Base-by-base conservation (phyloP, 2,797 vertebrate species). In the Betta splendens region DNA sequence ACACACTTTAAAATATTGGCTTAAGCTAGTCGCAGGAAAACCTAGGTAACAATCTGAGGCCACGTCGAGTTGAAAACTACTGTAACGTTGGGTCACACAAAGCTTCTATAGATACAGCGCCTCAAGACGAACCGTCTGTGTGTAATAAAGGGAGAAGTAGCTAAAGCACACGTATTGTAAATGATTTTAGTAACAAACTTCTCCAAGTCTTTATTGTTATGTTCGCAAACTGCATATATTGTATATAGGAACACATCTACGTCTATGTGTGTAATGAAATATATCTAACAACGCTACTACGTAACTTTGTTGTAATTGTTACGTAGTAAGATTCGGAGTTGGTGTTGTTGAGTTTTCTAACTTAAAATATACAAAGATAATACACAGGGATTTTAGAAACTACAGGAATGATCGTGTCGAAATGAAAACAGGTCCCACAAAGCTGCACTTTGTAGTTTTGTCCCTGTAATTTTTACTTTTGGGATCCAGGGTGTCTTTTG, bases 381-480 rank as follows among this genome's bases (percentile, higher is more conserved):
- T 47, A 58, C 9, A 8, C 29, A 33, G 12, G 38, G 54, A 56
- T 40, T 64, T 25, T 23, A 25, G 64, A 29, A 64, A 45, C 21
- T 46, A 38, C 31, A 58, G 26, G 40, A 45, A 46, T 53, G 43
- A 55, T 52, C 17, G 18, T 36, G 25, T 62, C 55, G 38, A 72
- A 74, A 79, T 74, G 44, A 79, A 63, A 68, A 78, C 42, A 15
- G 26, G 48, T 55, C 33, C 61, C 18, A 51, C 40, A 39, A 39
- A 62, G 62, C 55, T 64, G 53, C 38, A 48, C 51, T 59, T 54
- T 59, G 47, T 15, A 25, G 58, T 77, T 77, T 51, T 57, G 72
- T 71, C 72, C 28, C 47, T 79, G 49, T 54, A 69, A 69, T 85
- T 77, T 84, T 80, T 69, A 28, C 62, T 62, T 40, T 58, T 76